A percentile compares a stretch with the other conserved stretches of the same genome.
These are phyloP conservation scores for Pogonus chalceus DNA, from an alignment of 1,140 invertebrate genomes.

Conservation along the genomic window DNA sequence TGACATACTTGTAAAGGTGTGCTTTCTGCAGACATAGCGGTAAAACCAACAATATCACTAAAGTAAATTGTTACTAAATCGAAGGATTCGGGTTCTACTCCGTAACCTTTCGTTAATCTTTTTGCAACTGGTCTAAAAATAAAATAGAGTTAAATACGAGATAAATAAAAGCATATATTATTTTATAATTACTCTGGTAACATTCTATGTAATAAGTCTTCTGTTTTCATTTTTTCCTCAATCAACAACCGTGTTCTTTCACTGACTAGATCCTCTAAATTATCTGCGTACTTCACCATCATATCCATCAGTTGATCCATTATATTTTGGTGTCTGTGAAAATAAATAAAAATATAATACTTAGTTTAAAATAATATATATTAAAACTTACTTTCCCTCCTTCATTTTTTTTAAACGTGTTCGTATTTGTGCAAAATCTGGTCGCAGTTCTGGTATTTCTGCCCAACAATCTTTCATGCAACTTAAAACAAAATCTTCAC, in stretches of 20 bases:
- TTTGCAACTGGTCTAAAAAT: constrained; percentile 65
- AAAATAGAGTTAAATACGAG: constrained; percentile 10
- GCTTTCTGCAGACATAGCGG: constrained; percentile 88
- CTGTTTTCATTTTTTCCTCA: constrained; percentile 90
- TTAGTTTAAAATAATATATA: constrained; percentile 7
- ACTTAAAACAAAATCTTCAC: constrained; percentile 64
- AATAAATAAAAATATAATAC: constrained; percentile 13
- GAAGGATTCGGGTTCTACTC: constrained; percentile 90
- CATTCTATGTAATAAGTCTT: constrained; percentile 87
- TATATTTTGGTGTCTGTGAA: constrained; percentile 70
- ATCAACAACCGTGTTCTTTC: constrained; percentile 77
- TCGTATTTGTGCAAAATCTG: constrained; percentile 72
- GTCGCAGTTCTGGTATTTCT: constrained; percentile 67
- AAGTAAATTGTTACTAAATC: constrained; percentile 95
- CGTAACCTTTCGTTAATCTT: constrained; percentile 75
- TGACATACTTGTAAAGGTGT: constrained; percentile 67
- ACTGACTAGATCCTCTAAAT: constrained; percentile 86
- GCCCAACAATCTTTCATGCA: constrained; percentile 80
- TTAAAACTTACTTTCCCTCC: constrained; percentile 58
- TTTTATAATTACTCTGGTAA: constrained; percentile 64
- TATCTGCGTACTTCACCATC: constrained; percentile 92
- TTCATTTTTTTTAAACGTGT: constrained; percentile 76
- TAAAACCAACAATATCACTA: constrained; percentile 98
- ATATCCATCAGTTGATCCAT: constrained; percentile 96
- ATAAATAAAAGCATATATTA: background rate